Evolutionary conservation across 2,797 vertebrate genomes (phyloP).

Genomic region (Sebastes flavidus): DNA sequence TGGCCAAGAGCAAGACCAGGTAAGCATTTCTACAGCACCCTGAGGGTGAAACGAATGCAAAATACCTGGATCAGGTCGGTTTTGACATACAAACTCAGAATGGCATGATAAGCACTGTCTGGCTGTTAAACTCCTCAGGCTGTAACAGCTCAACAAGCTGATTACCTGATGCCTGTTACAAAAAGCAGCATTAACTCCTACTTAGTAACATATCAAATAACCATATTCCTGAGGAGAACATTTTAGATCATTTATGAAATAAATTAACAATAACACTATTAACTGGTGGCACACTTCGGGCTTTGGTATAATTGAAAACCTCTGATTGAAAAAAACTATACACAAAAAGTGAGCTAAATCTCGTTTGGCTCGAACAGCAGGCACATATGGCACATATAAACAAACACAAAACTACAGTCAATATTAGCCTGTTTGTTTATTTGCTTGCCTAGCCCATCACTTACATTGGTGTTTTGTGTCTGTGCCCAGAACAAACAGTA

Average conservation of each 20-base stretch:
- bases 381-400: constrained; percentile 63
- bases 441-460: constrained; percentile 79
- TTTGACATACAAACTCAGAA: constrained; percentile 5
- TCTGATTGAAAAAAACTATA: background rate
- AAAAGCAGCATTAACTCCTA: background rate
- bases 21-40: constrained; percentile 42
- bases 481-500: constrained; percentile 84
- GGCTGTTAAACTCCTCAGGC: background rate
- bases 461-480: constrained; percentile 80
- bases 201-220: background rate
- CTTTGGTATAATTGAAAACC: background rate
- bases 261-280: background rate
- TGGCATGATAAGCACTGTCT: background rate
- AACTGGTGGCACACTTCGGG: background rate
- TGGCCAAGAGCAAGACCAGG: constrained; percentile 46
- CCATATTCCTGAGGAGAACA: background rate
- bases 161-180: background rate
- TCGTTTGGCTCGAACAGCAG: constrained; percentile 60
- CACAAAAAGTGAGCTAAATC: constrained; percentile 12
- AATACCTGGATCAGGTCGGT: constrained; percentile 2
- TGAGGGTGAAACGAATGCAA: constrained; percentile 20
- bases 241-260: background rate
- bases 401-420: constrained; percentile 69
- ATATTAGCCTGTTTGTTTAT: constrained; percentile 81
- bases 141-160: background rate